Evolutionary conservation across 2,797 vertebrate species (phyloP).

Genomic region (Halcyon smyrnensis): DNA sequence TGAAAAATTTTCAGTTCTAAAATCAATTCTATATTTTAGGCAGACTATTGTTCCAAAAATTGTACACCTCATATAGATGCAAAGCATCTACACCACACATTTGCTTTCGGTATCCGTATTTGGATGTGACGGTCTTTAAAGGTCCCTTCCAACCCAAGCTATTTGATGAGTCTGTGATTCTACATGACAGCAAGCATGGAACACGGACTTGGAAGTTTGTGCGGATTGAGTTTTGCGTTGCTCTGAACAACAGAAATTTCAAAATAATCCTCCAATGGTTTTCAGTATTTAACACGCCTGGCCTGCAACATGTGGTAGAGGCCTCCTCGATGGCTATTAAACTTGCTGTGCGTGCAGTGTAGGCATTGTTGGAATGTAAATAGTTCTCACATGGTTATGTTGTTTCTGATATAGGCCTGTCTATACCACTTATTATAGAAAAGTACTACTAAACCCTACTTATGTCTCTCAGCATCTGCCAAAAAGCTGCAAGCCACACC

Average conservation of each 20-base stretch:
- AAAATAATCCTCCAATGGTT: neutral
- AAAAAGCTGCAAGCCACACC: constrained; percentile 41
- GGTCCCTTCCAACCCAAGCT: neutral
- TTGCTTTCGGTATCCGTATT: neutral
- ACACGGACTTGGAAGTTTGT: neutral
- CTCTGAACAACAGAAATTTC: neutral
- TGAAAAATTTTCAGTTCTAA: neutral
- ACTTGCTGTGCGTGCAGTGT: neutral
- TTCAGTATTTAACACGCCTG: neutral
- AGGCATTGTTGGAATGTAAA: neutral
- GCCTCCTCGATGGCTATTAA: neutral
- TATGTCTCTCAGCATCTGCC: neutral
- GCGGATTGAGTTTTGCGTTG: neutral
- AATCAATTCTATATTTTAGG: neutral
- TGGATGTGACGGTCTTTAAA: neutral
- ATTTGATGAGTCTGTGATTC: neutral
- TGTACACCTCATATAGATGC: neutral
- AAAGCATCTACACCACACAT: neutral
- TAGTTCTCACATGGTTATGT: neutral
- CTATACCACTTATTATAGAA: neutral
- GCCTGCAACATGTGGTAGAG: neutral
- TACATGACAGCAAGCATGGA: accelerated
- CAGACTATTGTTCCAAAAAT: neutral
- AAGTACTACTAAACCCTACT: neutral
- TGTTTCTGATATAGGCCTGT: neutral